Percentiles rank a stretch among this genome's conserved stretches.
These are phyloP conservation scores for Siniperca obscura DNA, from an alignment of 2,797 vertebrate genomes.

Conservation along the genomic window DNA sequence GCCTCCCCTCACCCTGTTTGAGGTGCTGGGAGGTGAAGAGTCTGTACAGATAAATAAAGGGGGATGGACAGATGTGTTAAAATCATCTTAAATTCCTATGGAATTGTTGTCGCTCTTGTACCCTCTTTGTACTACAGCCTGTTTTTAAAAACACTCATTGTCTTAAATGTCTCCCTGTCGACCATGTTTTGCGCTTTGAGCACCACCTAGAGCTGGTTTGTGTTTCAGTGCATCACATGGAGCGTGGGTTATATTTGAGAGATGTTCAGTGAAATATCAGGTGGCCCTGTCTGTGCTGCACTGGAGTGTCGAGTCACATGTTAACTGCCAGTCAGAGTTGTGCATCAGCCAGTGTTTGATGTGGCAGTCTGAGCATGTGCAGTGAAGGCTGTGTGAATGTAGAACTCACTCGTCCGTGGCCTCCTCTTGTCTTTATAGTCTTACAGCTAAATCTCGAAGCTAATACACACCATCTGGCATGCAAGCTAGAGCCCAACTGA, in stretches of 20 bases:
- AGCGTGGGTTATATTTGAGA: slow-evolving; percentile 26
- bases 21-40: slow-evolving; percentile 50
- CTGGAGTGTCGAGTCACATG: slow-evolving; percentile 9
- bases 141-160: slow-evolving; percentile 50
- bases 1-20: slow-evolving; percentile 50
- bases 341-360: slow-evolving; percentile 23
- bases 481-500: slow-evolving; percentile 5
- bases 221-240: slow-evolving; percentile 6
- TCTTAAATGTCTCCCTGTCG: slow-evolving; percentile 33
- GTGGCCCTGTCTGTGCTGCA: slow-evolving; percentile 62
- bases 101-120: slow-evolving; percentile 85
- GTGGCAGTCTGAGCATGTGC: slow-evolving; percentile 51
- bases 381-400: slow-evolving; percentile 44
- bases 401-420: slow-evolving; percentile 6
- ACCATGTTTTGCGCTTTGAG: slow-evolving; percentile 27
- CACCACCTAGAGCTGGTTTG: neutral
- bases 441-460: slow-evolving; percentile 13
- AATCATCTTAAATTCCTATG: slow-evolving; percentile 92
- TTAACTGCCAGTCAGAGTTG: slow-evolving; percentile 21
- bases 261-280: slow-evolving; percentile 32
- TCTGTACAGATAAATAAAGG: slow-evolving; percentile 35
- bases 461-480: neutral
- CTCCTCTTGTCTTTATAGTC: slow-evolving; percentile 6
- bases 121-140: slow-evolving; percentile 70
- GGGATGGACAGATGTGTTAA: slow-evolving; percentile 55